These are phyloP conservation scores for Brachyhypopomus gauderio DNA, from an alignment of 2,113 vertebrate species.

Conservation along the genomic window DNA sequence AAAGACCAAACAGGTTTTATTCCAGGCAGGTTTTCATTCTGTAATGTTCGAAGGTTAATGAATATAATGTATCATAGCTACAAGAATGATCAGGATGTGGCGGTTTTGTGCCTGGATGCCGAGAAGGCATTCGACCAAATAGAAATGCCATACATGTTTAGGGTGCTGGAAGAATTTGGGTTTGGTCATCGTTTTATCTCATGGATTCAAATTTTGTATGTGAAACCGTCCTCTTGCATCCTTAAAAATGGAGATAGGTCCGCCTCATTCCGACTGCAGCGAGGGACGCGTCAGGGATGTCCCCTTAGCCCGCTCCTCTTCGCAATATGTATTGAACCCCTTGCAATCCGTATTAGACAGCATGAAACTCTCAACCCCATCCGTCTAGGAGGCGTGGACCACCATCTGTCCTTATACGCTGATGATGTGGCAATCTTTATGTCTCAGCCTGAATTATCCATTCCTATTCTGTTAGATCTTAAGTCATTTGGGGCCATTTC, in stretches of 20 bases:
- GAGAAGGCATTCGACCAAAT: constrained; percentile 35
- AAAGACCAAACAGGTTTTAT: constrained; percentile 32
- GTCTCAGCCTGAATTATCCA: not conserved
- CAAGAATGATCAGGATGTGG: not conserved
- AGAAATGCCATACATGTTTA: too few species aligned
- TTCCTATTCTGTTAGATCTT: constrained; percentile 2
- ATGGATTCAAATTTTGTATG: constrained; percentile 30
- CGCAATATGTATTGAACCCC: constrained; percentile 22
- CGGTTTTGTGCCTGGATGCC: constrained; percentile 15
- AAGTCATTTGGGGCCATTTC: not conserved
- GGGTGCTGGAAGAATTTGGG: constrained; percentile 26
- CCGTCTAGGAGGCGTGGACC: not conserved
- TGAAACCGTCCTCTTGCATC: constrained; percentile 6
- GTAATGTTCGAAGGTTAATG: constrained; percentile 29
- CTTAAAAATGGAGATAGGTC: constrained; percentile 33
- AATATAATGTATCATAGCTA: constrained; percentile 40
- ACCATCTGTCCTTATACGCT: too few species aligned
- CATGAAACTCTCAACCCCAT: constrained; percentile 15
- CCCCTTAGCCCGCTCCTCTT: too few species aligned
- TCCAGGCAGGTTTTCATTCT: constrained; percentile 13
- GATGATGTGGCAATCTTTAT: too few species aligned
- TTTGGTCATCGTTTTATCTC: constrained; percentile 12
- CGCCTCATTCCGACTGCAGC: constrained; percentile 7
- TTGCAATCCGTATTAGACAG: constrained; percentile 32
- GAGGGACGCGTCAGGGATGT: not conserved